These are phyloP conservation scores for Rapana venosa DNA, from an alignment of 2,888 invertebrate genomes.

Conservation along the genomic window DNA sequence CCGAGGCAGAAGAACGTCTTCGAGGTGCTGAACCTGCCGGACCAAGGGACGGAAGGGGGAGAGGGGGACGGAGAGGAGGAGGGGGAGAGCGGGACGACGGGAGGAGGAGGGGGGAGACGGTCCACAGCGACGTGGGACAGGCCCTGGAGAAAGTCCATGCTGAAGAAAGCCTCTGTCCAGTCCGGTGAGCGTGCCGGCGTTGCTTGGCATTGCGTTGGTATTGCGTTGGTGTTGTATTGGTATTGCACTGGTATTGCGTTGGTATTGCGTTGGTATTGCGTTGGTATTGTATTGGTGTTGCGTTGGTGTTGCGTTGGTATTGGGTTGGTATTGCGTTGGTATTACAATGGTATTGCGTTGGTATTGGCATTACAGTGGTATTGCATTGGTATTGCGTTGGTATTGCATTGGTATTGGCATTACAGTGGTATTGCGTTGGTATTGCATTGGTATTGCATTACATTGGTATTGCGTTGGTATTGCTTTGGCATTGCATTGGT, in stretches of 20 bases:
- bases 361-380: neutral
- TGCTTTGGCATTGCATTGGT: neutral
- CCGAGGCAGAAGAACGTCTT: conserved; percentile 5
- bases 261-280: neutral
- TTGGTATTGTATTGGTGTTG: neutral
- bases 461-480: too few relatives aligned
- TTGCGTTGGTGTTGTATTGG: neutral
- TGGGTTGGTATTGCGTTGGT: too few relatives aligned
- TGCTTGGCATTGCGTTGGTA: neutral
- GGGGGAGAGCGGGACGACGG: conserved; percentile 11
- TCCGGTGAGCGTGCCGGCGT: neutral
- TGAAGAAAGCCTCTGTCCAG: neutral
- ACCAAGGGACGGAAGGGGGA: neutral
- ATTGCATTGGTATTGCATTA: neutral
- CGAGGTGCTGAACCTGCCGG: neutral
- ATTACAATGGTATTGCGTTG: neutral
- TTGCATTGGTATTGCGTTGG: too few relatives aligned
- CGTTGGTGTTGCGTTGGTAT: neutral
- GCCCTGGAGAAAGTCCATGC: neutral
- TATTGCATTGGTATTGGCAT: too few relatives aligned
- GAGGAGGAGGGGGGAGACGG: conserved; percentile 16
- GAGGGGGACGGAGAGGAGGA: conserved; percentile 1
- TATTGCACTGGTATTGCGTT: too few relatives aligned
- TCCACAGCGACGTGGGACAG: neutral
- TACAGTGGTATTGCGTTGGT: too few relatives aligned